Evolutionary conservation across 1,140 invertebrate species (phyloP), one percentile per base, ranked within the genome.

Genomic region (Macrocentrus cingulum): DNA sequence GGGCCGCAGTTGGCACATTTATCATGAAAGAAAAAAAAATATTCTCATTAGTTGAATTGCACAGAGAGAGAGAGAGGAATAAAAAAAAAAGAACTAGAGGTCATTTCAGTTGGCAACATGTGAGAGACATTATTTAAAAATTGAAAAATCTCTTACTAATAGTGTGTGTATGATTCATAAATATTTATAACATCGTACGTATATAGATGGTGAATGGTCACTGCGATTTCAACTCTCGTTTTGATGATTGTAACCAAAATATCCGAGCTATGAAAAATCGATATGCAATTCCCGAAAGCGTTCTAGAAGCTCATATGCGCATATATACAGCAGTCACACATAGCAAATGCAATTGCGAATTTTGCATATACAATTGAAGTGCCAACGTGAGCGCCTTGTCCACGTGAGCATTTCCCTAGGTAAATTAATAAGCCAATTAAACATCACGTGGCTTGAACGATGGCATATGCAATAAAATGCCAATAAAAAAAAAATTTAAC

Each of bases 211-310:
- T 25, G 22, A 49, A 29, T 25, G 36, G 25, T 15, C 8, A 15
- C 11, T 13, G 36, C 8, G 36, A 39, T 8, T 39, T 39, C 4
- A 11, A 39, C 36, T 39, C 36, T n/a, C n/a, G n/a, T n/a, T n/a
- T n/a, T n/a, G 36, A n/a, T 39, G 36, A 39, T 39, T 13, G 11
- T 39, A 39, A 39, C 22, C 8, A 39, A 45, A 25, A 41, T 44
- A 46, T 46, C 29, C 46, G 32, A 16, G 25, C 13, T 25, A 48
- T 56, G 22, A 48, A 56, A 29, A 37, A 56, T 56, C 54, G 42
- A 56, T 56, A 56, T 20, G 44, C 44, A 56, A 56, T 56, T 56
- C 46, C 25, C 18, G 44, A 9, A 36, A 56, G n/a, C 44, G 23
- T 9, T 32, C 34, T 16, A 5, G 7, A n/a, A 13, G 25, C 25